Conservation (phyloP, 2,888 invertebrate species). For the Drosophila koepferae region DNA sequence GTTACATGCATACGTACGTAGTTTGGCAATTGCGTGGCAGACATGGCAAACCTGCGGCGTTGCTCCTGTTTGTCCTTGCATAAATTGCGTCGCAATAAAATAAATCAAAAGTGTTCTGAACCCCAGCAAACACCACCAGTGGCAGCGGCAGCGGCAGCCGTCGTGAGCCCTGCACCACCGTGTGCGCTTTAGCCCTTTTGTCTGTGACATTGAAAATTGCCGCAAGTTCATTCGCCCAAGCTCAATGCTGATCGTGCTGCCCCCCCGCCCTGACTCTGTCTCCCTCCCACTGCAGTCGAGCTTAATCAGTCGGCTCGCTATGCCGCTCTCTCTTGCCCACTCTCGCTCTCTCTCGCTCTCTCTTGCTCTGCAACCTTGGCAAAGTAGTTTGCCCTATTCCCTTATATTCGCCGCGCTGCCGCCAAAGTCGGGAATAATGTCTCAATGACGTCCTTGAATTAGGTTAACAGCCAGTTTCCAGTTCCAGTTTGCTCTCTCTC, state of each 20-base stretch:
- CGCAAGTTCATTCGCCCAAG: constrained; percentile 76
- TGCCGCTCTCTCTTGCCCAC: neutral
- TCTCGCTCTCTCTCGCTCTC: constrained; percentile 6
- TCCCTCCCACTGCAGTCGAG: neutral
- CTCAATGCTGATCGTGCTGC: constrained; percentile 38
- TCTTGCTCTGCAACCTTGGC: constrained; percentile 72
- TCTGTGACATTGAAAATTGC: constrained; percentile 77
- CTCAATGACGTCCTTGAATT: constrained; percentile 84
- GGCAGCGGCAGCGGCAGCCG: neutral
- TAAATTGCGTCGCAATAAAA: constrained; percentile 78
- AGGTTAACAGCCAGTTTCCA: constrained; percentile 80
- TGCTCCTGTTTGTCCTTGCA: constrained; percentile 68
- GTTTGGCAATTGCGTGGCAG: constrained; percentile 52
- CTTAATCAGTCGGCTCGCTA: neutral
- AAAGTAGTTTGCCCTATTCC: constrained; percentile 84
- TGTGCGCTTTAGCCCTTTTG: constrained; percentile 47
- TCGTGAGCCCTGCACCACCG: constrained; percentile 9
- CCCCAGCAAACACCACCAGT: constrained; percentile 57
- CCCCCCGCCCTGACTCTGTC: constrained; percentile 6
- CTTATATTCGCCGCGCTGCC: constrained; percentile 72
- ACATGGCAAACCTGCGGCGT: constrained; percentile 65
- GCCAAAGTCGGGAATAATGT: constrained; percentile 68
- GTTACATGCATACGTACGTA: neutral
- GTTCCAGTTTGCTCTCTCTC: constrained; percentile 18
- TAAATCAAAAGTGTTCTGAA: constrained; percentile 71